Evolutionary conservation across 2,888 invertebrate species (phyloP).

Genomic region (Conchocele bisecta): DNA sequence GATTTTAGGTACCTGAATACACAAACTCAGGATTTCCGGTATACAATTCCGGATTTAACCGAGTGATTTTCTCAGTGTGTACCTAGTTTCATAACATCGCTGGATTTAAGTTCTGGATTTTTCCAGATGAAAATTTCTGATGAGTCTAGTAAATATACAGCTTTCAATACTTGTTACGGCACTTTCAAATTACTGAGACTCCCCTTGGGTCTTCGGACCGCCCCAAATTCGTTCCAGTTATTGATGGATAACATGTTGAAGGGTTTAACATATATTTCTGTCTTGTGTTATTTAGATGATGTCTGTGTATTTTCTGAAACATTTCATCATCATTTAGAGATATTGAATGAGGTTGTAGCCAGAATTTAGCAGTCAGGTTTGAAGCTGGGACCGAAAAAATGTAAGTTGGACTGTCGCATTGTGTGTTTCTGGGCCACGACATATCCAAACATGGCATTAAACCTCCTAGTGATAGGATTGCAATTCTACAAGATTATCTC

Average conservation of each 20-base stretch:
- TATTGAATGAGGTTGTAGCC: constrained; percentile 15
- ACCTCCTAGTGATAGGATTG: constrained; percentile 10
- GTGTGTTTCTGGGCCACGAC: constrained; percentile 31
- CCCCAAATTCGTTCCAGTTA: constrained; percentile 41
- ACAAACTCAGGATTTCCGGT: constrained; percentile 31
- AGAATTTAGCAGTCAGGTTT: constrained; percentile 16
- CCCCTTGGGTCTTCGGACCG: constrained; percentile 33
- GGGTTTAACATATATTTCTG: constrained; percentile 39
- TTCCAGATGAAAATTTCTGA: constrained; percentile 13
- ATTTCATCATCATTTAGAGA: constrained; percentile 16
- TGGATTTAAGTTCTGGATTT: constrained; percentile 4
- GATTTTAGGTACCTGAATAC: constrained; percentile 36
- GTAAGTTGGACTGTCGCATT: constrained; percentile 20
- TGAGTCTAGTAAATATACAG: constrained; percentile 11
- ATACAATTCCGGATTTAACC: constrained; percentile 23
- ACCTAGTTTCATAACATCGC: constrained; percentile 17
- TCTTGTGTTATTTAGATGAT: constrained; percentile 49
- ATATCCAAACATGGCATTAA: constrained; percentile 23
- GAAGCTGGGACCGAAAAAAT: constrained; percentile 32
- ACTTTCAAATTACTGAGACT: constrained; percentile 39
- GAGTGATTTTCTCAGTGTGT: constrained; percentile 19
- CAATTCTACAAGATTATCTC: constrained; percentile 14
- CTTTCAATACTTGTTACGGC: constrained; percentile 38
- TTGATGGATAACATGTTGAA: constrained; percentile 42
- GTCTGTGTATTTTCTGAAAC: constrained; percentile 26